Base-by-base conservation (phyloP, 2,888 invertebrate species). In the Lissocephala sabroskyi region DNA sequence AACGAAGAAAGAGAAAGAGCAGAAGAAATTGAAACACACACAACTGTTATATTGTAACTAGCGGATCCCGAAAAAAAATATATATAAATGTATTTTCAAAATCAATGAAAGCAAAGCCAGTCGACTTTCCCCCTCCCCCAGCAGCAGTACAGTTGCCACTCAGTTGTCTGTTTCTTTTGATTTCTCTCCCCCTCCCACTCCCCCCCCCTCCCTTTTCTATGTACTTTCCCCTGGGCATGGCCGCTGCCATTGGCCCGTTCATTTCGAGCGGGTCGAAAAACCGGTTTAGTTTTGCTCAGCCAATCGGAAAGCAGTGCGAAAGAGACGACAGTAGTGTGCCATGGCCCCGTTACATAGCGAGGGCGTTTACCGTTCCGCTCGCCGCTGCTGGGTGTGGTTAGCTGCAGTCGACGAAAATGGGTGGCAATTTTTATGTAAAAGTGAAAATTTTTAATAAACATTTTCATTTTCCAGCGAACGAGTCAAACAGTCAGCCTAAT, bases 401-500 rank as follows among this genome's bases (percentile, higher is more conserved):
- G 19, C 41, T n/a, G n/a, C n/a, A n/a, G n/a, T n/a, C n/a, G n/a
- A n/a, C n/a, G n/a, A n/a, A n/a, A n/a, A n/a, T n/a, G n/a, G n/a
- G n/a, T n/a, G n/a, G n/a, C n/a, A n/a, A 17, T 30, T 16, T 70
- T 58, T 71, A 74, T 71, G 71, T 62, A 67, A 65, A 73, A 71
- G 67, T 65, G 67, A 61, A 71, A 65, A 74, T 60, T 74, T 74
- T 63, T 67, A 67, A 74, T 71, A 74, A 65, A 73, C 67, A 71
- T 74, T 74, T 66, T 62, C 62, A 64, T 65, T 64, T 70, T 61
- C 56, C 39, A 48, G 45, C 70, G 66, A 70, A 66, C n/a, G 64
- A 58, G 23, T 5, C 23, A 23, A 23, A 23, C 23, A 23, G 23
- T 23, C 23, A 5, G 23, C 4, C 23, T 23, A 3, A 23, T 23